Conservation (phyloP, 2,113 vertebrate species). For the Trogon surrucura region DNA sequence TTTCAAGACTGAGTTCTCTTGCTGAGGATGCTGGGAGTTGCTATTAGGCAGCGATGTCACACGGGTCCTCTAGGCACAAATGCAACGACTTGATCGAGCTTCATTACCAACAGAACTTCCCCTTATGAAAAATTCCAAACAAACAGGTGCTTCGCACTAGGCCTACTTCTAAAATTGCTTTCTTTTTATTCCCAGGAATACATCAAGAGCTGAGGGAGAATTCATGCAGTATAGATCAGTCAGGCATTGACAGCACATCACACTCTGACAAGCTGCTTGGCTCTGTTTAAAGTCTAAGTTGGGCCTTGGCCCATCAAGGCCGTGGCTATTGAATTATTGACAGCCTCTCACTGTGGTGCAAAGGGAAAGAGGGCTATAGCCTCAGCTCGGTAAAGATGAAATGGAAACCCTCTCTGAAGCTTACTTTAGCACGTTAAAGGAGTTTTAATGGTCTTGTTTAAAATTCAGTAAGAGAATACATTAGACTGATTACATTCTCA, state of each 20-base stretch:
- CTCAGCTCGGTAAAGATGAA: constrained; percentile 83
- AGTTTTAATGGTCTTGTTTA: constrained; percentile 86
- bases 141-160: constrained; percentile 75
- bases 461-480: constrained; percentile 83
- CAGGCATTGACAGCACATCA: constrained; percentile 79
- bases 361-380: constrained; percentile 72
- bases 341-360: constrained; percentile 74
- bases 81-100: background rate
- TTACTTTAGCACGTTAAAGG: constrained; percentile 80
- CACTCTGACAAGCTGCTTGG: constrained; percentile 82
- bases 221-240: constrained; percentile 87
- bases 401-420: constrained; percentile 84
- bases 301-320: constrained; percentile 82
- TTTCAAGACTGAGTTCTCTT: background rate
- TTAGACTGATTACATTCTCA: constrained; percentile 79
- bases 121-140: constrained; percentile 72
- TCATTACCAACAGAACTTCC: background rate
- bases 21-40: background rate
- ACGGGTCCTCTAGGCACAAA: background rate
- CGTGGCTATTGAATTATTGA: constrained; percentile 87
- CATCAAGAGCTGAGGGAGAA: constrained; percentile 73
- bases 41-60: background rate
- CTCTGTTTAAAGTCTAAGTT: constrained; percentile 81
- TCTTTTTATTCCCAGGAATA: constrained; percentile 79
- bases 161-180: constrained; percentile 77